Base-by-base conservation (phyloP, 2,113 vertebrate genomes). In the Oceanodroma tethys region DNA sequence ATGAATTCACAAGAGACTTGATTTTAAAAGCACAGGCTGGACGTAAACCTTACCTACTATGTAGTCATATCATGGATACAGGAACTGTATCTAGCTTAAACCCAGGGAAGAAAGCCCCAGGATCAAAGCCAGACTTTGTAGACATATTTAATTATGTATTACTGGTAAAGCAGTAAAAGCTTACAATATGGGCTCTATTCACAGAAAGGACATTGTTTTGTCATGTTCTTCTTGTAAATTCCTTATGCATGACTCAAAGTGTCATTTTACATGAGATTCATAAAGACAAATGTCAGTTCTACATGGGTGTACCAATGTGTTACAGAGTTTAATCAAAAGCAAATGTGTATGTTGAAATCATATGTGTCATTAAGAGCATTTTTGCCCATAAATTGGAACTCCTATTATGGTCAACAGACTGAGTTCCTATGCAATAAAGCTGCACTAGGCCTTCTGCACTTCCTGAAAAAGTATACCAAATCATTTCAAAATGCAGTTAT, bases 191-290 rank as follows among this genome's bases (percentile, higher is more conserved):
- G 90, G 76, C 93, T 91, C 90, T 95, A 92, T 96, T 97, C 96
- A 97, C 96, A 97, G 94, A 96, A 97, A 97, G 91, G 96, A 97
- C 96, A 91, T 96, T 98, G 96, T 97, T 98, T 97, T 97, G 96
- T 97, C 95, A 97, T 96, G 95, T 95, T 97, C 95, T 97, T 97
- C 96, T 97, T 94, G 96, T 97, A 98, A 97, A 98, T 97, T 97
- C 97, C 93, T 96, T 96, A 42, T n/a, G 95, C 93, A 93, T 97
- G 96, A 97, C 94, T 97, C 96, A 95, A 94, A 94, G 96, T 97
- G 97, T 97, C 96, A 97, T 96, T 97, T 98, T 97, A 97, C 94
- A 97, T 94, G 85, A 93, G 93, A 95, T 97, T 96, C 95, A 94
- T 97, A 96, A 96, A 97, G 95, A 95, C 95, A 96, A 97, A 97